Conservation (phyloP, 64 coral and sea anemone species). For the Catalaphyllia jardinei region DNA sequence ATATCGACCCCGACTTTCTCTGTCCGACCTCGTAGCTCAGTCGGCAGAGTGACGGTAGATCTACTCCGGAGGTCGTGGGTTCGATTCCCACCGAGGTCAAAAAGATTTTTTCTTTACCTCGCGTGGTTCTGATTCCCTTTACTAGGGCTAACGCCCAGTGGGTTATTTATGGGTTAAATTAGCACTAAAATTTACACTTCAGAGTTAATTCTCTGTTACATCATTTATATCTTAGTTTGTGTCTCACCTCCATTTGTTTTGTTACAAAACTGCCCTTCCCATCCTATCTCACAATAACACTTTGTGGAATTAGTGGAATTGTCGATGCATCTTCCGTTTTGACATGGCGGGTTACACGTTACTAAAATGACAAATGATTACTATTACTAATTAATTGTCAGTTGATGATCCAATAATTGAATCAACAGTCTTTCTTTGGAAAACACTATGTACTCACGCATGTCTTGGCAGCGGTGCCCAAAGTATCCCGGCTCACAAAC, state of each 20-base stretch:
- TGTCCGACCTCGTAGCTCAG: too few relatives aligned
- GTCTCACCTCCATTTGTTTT: conserved; percentile 74
- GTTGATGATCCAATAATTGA: too few relatives aligned
- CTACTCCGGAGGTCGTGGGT: too few relatives aligned
- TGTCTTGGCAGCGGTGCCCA: conserved; percentile 81
- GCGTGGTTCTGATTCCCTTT: too few relatives aligned
- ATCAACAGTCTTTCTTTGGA: not conserved
- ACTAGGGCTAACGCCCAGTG: too few relatives aligned
- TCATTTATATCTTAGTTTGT: not conserved
- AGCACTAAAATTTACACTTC: too few relatives aligned
- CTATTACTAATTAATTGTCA: not conserved
- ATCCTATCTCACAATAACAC: conserved; percentile 83
- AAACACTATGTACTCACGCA: conserved; percentile 56
- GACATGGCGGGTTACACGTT: conserved; percentile 68
- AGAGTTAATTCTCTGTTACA: too few relatives aligned
- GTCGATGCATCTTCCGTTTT: conserved; percentile 69
- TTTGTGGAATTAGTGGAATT: conserved; percentile 59
- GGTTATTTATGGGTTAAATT: too few relatives aligned
- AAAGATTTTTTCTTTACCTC: too few relatives aligned
- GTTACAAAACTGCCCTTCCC: conserved; percentile 76
- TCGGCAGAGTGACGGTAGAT: too few relatives aligned
- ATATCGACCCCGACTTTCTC: too few relatives aligned
- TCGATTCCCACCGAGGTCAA: too few relatives aligned
- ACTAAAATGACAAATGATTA: conserved; percentile 12
- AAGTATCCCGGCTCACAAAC: conserved; percentile 75